These are phyloP conservation scores for Hirundo rustica DNA, from an alignment of 2,797 vertebrate species.

Conservation along the genomic window DNA sequence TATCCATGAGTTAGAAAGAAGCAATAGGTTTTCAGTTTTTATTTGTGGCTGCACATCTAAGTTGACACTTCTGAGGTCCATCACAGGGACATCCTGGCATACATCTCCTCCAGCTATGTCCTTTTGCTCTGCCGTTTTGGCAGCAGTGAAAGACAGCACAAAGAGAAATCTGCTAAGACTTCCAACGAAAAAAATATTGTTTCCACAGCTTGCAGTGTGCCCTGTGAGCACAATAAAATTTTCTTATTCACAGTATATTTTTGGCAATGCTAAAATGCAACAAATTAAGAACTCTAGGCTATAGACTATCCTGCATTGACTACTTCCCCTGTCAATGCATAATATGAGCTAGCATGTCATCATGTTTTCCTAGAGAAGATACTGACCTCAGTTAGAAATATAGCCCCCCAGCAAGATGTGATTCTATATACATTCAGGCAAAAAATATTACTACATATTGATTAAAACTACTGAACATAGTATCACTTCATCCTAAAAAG, in stretches of 20 bases:
- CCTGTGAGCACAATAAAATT: background rate
- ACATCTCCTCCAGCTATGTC: background rate
- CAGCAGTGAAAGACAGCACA: background rate
- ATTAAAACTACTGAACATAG: background rate
- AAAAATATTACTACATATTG: background rate
- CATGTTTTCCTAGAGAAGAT: background rate
- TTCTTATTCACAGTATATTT: background rate
- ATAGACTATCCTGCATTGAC: background rate
- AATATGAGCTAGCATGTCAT: background rate
- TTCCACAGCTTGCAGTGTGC: background rate
- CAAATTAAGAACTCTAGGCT: background rate
- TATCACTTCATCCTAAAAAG: background rate
- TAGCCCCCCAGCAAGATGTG: background rate
- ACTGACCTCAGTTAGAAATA: background rate
- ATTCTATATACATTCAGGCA: background rate
- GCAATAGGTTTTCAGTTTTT: background rate
- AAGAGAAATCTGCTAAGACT: background rate
- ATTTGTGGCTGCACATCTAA: background rate
- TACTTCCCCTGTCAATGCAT: background rate
- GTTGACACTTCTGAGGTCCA: background rate
- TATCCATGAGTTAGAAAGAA: background rate
- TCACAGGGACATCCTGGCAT: background rate
- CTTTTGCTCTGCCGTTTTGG: background rate
- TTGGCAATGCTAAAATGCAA: background rate
- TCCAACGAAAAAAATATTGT: background rate